Conservation (phyloP, 2,888 invertebrate genomes). For the Harpalus rufipes region DNA sequence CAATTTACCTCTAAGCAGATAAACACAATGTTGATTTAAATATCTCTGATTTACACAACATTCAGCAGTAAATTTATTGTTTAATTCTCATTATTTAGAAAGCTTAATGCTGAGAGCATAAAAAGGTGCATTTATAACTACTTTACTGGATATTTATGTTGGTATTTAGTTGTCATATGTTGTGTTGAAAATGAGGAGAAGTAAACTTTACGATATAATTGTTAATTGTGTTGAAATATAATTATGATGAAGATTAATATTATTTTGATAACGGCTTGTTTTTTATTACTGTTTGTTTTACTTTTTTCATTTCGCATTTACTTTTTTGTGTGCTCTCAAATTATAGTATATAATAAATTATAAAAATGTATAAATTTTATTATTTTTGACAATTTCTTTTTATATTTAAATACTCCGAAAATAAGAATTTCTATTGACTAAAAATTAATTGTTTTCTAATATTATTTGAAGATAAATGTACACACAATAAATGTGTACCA, state of each 20-base stretch:
- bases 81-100: conserved; percentile 46
- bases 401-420: not conserved
- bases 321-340: not conserved
- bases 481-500: too few species aligned
- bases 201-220: conserved; percentile 39
- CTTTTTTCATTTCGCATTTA: not conserved
- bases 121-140: conserved; percentile 31
- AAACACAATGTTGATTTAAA: conserved; percentile 38
- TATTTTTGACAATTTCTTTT: not conserved
- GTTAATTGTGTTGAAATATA: conserved; percentile 38
- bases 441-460: too few species aligned
- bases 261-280: conserved; percentile 23
- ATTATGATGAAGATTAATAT: conserved; percentile 38
- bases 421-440: too few species aligned
- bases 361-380: not conserved
- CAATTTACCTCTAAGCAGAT: conserved; percentile 7
- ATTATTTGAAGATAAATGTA: not conserved
- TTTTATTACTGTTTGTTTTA: conserved; percentile 26
- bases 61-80: conserved; percentile 25
- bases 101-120: conserved; percentile 32
- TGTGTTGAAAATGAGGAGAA: conserved; percentile 22
- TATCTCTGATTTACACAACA: conserved; percentile 33
- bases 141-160: conserved; percentile 35
- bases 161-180: conserved; percentile 33
- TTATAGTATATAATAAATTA: not conserved